Percentiles rank a stretch among this genome's conserved stretches.
phyloP scores from a whole-genome alignment of 2,888 invertebrate genomes.

The Nematopogon swammerdamellus region DNA sequence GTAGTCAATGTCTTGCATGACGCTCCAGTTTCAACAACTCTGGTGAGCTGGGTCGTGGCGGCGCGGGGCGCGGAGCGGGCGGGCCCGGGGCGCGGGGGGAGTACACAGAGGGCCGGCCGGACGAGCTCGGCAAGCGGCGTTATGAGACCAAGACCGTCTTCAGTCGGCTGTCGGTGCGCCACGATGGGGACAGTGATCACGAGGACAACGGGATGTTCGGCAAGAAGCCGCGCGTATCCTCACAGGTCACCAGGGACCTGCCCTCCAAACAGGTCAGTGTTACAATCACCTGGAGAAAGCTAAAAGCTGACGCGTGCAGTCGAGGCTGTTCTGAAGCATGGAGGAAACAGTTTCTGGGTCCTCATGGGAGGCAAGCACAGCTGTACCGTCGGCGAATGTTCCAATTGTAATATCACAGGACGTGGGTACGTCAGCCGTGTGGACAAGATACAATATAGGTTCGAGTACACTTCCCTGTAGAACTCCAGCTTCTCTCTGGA shows the following conservation, averaged over 20 bases:
- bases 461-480: too few relatives aligned
- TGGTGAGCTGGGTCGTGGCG: constrained; percentile 2
- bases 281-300: too few relatives aligned
- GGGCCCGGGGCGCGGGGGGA: neutral
- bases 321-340: too few relatives aligned
- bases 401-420: too few relatives aligned
- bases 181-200: constrained; percentile 44
- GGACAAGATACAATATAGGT: too few relatives aligned
- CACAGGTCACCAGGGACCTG: constrained; percentile 80
- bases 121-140: constrained; percentile 45
- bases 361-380: too few relatives aligned
- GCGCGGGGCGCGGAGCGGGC: constrained; percentile 22
- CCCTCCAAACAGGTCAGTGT: constrained; percentile 82
- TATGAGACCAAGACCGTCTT: constrained; percentile 56
- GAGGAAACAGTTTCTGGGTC: too few relatives aligned
- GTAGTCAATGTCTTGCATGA: too few relatives aligned
- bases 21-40: neutral
- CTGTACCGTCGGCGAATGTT: too few relatives aligned
- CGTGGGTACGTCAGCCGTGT: too few relatives aligned
- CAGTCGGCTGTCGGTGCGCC: constrained; percentile 38
- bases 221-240: constrained; percentile 43
- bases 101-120: constrained; percentile 10
- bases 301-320: too few relatives aligned
- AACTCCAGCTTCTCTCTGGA: too few relatives aligned
- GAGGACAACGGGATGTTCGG: constrained; percentile 32